These are phyloP conservation scores for Syrphus vitripennis DNA, from an alignment of 2,888 invertebrate species.

Conservation along the genomic window DNA sequence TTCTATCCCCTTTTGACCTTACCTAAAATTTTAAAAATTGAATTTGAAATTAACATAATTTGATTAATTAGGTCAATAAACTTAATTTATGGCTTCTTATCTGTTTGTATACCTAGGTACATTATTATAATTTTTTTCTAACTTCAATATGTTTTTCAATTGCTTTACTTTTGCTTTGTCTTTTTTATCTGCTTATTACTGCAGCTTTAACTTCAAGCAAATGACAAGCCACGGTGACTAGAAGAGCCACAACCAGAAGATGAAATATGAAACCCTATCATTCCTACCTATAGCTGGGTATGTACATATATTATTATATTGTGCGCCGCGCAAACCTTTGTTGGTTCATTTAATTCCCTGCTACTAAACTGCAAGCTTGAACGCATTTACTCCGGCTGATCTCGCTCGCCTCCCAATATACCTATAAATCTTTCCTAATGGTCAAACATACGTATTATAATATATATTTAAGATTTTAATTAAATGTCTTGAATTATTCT, in stretches of 20 bases:
- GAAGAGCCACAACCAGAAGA: slow-evolving; percentile 3
- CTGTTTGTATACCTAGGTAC: not conserved
- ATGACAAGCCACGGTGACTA: not conserved
- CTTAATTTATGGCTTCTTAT: slow-evolving; percentile 22
- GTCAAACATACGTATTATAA: not conserved
- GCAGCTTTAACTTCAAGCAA: not conserved
- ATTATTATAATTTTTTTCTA: not conserved
- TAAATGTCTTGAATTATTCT: not conserved
- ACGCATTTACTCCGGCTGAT: not conserved
- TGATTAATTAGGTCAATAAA: slow-evolving; percentile 15
- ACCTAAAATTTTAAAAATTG: not conserved
- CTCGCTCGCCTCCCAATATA: not conserved
- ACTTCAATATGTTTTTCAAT: slow-evolving; percentile 13
- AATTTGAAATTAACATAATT: not conserved
- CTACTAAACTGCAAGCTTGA: slow-evolving; percentile 9
- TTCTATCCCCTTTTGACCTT: too few relatives aligned
- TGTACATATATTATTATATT: not conserved
- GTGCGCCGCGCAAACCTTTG: not conserved
- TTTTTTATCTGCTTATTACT: not conserved
- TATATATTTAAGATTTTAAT: not conserved
- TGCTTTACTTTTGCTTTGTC: not conserved
- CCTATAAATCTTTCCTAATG: not conserved
- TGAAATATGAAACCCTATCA: slow-evolving; percentile 24
- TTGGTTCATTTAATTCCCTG: slow-evolving; percentile 5
- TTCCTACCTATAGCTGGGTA: too few relatives aligned